A percentile compares a stretch with the other conserved stretches of the same genome.
phyloP scores from a whole-genome alignment of 2,888 invertebrate species.

The Nudaria mundana region DNA sequence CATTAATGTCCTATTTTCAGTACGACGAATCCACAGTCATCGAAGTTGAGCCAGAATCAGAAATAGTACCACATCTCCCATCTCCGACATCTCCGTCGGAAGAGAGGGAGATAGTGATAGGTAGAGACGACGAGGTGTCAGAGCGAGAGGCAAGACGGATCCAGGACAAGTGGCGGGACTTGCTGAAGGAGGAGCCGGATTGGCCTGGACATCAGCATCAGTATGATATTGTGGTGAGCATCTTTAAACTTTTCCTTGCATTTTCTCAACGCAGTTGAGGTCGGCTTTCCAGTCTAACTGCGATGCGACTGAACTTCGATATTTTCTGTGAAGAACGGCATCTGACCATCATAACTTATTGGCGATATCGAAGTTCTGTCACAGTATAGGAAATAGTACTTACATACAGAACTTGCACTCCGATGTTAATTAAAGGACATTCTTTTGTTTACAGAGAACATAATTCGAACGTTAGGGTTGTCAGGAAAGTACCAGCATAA shows the following conservation, averaged over 20 bases:
- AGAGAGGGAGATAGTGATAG: conserved; percentile 85
- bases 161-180: conserved; percentile 88
- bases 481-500: not conserved
- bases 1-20: too few species aligned
- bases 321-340: not conserved
- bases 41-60: conserved; percentile 86
- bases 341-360: too few species aligned
- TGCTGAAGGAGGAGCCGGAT: conserved; percentile 80
- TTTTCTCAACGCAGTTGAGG: too few species aligned
- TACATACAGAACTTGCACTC: too few species aligned
- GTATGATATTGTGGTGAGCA: conserved; percentile 88
- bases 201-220: conserved; percentile 78
- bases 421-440: too few species aligned
- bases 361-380: too few species aligned
- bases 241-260: not conserved
- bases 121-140: conserved; percentile 56
- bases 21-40: conserved; percentile 86
- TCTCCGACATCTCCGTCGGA: conserved; percentile 71
- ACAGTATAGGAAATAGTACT: too few species aligned
- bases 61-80: conserved; percentile 76
- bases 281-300: too few species aligned
- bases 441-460: too few species aligned
- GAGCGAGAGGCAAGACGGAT: conserved; percentile 84
- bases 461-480: too few species aligned
- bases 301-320: too few species aligned